phyloP scores from a whole-genome alignment of 2,797 vertebrate genomes.

The Sciurus carolinensis region DNA sequence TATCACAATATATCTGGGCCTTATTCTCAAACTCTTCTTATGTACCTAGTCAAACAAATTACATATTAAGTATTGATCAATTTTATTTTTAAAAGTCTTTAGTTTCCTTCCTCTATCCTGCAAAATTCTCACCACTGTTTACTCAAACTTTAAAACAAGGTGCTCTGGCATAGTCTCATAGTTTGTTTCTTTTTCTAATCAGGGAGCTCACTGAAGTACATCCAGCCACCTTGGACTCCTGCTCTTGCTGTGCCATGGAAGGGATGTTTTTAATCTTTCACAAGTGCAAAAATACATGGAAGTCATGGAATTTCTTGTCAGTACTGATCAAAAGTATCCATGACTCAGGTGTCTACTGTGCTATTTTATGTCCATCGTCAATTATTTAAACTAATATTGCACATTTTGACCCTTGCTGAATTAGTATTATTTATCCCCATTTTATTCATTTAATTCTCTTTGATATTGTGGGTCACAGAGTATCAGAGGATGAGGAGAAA shows the following conservation, averaged over 20 bases:
- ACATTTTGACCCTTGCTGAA: background rate
- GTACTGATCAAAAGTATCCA: fast-evolving
- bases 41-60: background rate
- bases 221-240: background rate
- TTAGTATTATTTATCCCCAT: fast-evolving
- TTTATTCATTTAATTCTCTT: background rate
- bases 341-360: background rate
- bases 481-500: background rate
- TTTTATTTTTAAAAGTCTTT: background rate
- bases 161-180: background rate
- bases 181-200: background rate
- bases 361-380: background rate
- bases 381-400: background rate
- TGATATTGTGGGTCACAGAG: background rate
- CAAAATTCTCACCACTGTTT: background rate
- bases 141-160: background rate
- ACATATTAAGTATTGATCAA: background rate
- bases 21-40: background rate
- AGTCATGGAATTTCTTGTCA: background rate
- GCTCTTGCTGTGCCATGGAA: background rate
- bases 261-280: background rate
- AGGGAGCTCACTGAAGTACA: background rate
- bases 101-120: background rate
- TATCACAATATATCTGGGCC: fast-evolving
- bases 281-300: too few species aligned